Base-by-base conservation (phyloP, 2,888 invertebrate species). In the Brachypterus glaber region DNA sequence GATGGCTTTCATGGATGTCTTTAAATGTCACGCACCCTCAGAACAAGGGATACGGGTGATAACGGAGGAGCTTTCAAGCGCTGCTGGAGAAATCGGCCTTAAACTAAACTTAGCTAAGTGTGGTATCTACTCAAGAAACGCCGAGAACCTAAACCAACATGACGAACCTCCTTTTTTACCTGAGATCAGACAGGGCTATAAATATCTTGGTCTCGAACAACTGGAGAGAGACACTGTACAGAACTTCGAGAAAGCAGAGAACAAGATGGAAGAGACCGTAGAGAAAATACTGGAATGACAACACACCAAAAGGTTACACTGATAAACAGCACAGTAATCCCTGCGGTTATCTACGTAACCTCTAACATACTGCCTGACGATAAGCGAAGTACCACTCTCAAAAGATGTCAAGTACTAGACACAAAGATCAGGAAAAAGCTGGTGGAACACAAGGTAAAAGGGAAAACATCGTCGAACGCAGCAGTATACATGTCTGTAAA, bases 1-100 rank as follows among this genome's bases (percentile, higher is more conserved):
- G n/a, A n/a, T n/a, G n/a, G n/a, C 36, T 3, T 42, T 32, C 26
- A 42, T 42, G 42, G 40, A 40, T 33, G 36, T 37, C 26, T 15
- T 38, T 7, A 38, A 38, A 24, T 35, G 33, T 17, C 38, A 38
- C 37, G 13, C 34, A 3, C n/a, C 17, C 15, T 24, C 9, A 8
- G 12, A 36, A 15, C 29, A 37, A 21, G 24, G 33, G 11, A 24
- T 40, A 15, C 27, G 37, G 24, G 24, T n/a, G 3, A 33, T 43
- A 25, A 40, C 40, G 2, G 17, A 31, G 2, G 27, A 27, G 14
- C 2, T 43, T 11, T 21, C 21, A 33, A 17, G n/a, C 3, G 12
- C 24, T n/a, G 35, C 34, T 17, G 11, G n/a, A 4, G 39, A 43
- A 26, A 4, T 43, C 13, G 37, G 43, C 3, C 18, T 43, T 4